Evolutionary conservation across 2,797 vertebrate species (phyloP).

Genomic region (Phataginus tricuspis): DNA sequence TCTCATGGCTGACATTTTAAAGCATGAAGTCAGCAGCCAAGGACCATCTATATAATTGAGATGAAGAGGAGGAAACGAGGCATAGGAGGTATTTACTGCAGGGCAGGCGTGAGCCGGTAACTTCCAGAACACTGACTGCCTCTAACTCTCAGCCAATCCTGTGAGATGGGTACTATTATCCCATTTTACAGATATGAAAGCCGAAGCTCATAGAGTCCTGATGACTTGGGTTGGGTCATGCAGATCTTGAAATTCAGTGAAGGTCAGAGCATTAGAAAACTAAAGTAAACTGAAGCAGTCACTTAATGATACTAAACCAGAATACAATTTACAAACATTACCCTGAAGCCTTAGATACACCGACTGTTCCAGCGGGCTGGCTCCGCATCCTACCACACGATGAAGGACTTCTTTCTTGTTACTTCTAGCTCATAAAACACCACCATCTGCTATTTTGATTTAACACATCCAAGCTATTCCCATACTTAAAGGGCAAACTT

Average conservation of each 20-base stretch:
- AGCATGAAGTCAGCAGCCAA: neutral
- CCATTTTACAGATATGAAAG: neutral
- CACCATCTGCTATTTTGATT: neutral
- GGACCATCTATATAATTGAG: neutral
- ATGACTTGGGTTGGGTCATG: neutral
- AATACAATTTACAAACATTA: neutral
- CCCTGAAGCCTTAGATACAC: neutral
- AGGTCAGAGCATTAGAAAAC: neutral
- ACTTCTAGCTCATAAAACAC: neutral
- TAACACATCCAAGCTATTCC: neutral
- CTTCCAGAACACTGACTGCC: no score
- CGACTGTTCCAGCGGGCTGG: rapidly evolving
- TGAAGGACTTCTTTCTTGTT: neutral
- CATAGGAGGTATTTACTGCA: neutral
- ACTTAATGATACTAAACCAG: neutral
- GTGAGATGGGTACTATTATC: neutral
- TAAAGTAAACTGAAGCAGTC: neutral
- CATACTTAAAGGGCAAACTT: neutral
- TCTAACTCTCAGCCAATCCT: neutral
- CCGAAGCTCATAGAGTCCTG: neutral
- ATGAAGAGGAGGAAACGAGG: neutral
- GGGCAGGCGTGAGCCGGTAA: neutral
- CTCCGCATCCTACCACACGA: rapidly evolving
- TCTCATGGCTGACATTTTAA: neutral
- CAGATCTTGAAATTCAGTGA: neutral